Evolutionary conservation across 2,113 vertebrate species (phyloP), one percentile per base, ranked within the genome.

Genomic region (Pelecanoides urinatrix): DNA sequence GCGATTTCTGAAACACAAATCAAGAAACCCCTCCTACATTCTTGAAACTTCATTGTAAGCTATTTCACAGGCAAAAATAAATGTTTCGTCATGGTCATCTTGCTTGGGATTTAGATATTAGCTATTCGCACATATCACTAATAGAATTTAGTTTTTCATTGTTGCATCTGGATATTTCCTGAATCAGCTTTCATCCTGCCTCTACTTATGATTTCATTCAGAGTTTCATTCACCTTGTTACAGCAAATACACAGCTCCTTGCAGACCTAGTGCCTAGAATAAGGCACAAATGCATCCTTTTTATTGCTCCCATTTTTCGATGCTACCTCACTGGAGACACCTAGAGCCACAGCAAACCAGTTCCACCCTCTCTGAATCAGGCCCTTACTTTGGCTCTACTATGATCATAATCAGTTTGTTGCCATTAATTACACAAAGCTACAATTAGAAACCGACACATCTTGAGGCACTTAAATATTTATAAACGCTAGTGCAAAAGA

Each of bases 401-500:
- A 26, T 16, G 18, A 73, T 34, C 40, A 40, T 47, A 62, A 92
- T 76, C 34, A 45, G 62, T 62, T 59, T 65, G 65, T 75, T 88
- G 42, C 21, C 50, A 79, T 72, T 92, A 92, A 95, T 95, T 90
- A 88, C 81, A 68, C 36, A 91, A 75, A 92, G 34, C 14, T 44
- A 14, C 73, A 27, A 90, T 92, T 74, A 91, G 67, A 88, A 95
- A 72, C 79, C 22, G 56, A 88, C 55, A 86, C 66, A 49, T 94
- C 93, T 96, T 94, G 88, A 94, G 81, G 44, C 88, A 44, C 65
- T 98, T 96, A 94, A 97, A 96, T 97, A 98, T 98, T 97, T 96
- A 97, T 96, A 94, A 94, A 97, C 88, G 92, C 84, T 87, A 87
- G 62, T 97, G 84, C 92, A 89, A 73, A 92, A 97, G 89, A 94